These are phyloP conservation scores for Dufourea novaeangliae DNA, from an alignment of 1,140 invertebrate species.

Conservation along the genomic window DNA sequence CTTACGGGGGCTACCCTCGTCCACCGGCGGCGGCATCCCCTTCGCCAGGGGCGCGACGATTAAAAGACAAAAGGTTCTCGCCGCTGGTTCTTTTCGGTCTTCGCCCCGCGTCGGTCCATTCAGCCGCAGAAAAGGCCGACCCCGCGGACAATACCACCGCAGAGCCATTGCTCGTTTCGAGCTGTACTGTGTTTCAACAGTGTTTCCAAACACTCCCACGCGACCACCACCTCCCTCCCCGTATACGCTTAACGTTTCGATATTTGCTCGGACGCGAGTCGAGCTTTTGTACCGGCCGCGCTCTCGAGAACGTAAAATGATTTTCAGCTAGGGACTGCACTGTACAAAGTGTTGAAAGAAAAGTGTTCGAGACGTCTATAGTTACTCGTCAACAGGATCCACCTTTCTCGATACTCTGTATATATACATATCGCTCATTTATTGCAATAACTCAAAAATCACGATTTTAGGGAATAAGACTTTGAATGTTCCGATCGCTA, in stretches of 20 bases:
- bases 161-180: constrained; percentile 56
- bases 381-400: too few species aligned
- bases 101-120: constrained; percentile 49
- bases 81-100: constrained; percentile 57
- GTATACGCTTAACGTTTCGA: constrained; percentile 57
- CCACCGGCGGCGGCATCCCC: constrained; percentile 40
- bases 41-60: constrained; percentile 62
- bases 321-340: too few species aligned
- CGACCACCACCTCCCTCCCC: constrained; percentile 32
- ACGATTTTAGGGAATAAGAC: too few species aligned
- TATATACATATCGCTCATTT: too few species aligned
- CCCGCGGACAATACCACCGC: constrained; percentile 57
- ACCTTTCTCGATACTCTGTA: too few species aligned
- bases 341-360: too few species aligned
- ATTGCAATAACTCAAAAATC: too few species aligned
- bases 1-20: constrained; percentile 41
- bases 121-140: constrained; percentile 57
- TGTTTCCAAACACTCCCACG: constrained; percentile 76
- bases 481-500: too few species aligned
- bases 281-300: constrained; percentile 66
- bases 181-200: constrained; percentile 71
- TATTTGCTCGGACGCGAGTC: constrained; percentile 64
- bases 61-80: constrained; percentile 70
- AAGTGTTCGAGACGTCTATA: too few species aligned
- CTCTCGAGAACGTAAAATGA: neutral